A percentile compares a stretch with the other conserved stretches of the same genome.
These are phyloP conservation scores for Phocides pigmalion DNA, from an alignment of 1,140 invertebrate genomes.

Conservation along the genomic window DNA sequence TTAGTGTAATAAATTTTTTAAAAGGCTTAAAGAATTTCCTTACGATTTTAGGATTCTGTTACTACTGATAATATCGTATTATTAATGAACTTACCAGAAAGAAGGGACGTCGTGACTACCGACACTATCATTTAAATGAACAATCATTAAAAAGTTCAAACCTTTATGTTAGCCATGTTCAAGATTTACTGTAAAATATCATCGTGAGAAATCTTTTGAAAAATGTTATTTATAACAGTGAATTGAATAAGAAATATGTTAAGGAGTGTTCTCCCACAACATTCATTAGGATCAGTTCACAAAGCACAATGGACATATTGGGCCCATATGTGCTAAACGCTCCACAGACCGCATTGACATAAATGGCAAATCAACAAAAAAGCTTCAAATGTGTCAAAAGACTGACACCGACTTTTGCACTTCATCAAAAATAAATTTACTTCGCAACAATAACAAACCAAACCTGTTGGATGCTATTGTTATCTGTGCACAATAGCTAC, in stretches of 20 bases:
- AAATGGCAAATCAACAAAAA: conserved; percentile 58
- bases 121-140: too few relatives aligned
- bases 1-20: too few relatives aligned
- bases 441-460: conserved; percentile 60
- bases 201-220: conserved; percentile 8
- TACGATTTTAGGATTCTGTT: too few relatives aligned
- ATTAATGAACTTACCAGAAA: too few relatives aligned
- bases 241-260: conserved; percentile 9
- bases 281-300: conserved; percentile 61
- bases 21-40: too few relatives aligned
- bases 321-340: conserved; percentile 73
- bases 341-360: conserved; percentile 57
- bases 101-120: too few relatives aligned
- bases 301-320: conserved; percentile 72
- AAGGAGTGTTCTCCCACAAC: conserved; percentile 63
- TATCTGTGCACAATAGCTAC: conserved; percentile 49
- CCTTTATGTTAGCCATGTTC: neutral
- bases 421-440: conserved; percentile 82
- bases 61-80: too few relatives aligned
- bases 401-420: conserved; percentile 71
- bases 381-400: conserved; percentile 49
- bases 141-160: neutral
- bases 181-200: neutral
- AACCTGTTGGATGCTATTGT: conserved; percentile 65
- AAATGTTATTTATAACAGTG: conserved; percentile 10